phyloP scores from a whole-genome alignment of 2,888 invertebrate species.

The Ditula angustiorana region DNA sequence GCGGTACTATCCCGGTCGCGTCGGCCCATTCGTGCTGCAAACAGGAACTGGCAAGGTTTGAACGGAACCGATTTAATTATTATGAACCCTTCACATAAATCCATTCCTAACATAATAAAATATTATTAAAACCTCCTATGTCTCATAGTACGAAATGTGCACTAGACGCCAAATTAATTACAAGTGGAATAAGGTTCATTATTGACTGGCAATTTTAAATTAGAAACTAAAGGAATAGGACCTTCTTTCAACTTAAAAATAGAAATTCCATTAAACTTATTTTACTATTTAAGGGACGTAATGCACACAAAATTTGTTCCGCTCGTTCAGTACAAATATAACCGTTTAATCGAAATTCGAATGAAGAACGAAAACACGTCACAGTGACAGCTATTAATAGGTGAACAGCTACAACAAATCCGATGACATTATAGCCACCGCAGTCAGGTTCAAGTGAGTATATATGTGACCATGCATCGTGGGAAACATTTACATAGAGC shows the following conservation, averaged over 20 bases:
- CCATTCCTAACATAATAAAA: too few species aligned
- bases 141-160: too few species aligned
- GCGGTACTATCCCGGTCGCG: too few species aligned
- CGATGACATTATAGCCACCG: slow-evolving; percentile 54
- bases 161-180: too few species aligned
- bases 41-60: too few species aligned
- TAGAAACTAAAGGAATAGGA: too few species aligned
- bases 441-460: slow-evolving; percentile 45
- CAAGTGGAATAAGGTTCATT: too few species aligned
- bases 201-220: too few species aligned
- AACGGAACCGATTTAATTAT: neutral
- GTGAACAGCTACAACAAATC: slow-evolving; percentile 60
- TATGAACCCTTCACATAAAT: neutral
- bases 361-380: slow-evolving; percentile 37
- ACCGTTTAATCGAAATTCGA: slow-evolving; percentile 3
- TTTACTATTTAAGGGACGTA: neutral
- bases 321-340: neutral
- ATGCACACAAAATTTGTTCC: neutral
- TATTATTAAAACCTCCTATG: too few species aligned
- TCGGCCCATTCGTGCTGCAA: too few species aligned
- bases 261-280: too few species aligned
- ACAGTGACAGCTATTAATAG: slow-evolving; percentile 57
- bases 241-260: too few species aligned
- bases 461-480: slow-evolving; percentile 64
- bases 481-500: slow-evolving; percentile 68